These are phyloP conservation scores for Melolontha melolontha DNA, from an alignment of 2,888 invertebrate species.

Conservation along the genomic window DNA sequence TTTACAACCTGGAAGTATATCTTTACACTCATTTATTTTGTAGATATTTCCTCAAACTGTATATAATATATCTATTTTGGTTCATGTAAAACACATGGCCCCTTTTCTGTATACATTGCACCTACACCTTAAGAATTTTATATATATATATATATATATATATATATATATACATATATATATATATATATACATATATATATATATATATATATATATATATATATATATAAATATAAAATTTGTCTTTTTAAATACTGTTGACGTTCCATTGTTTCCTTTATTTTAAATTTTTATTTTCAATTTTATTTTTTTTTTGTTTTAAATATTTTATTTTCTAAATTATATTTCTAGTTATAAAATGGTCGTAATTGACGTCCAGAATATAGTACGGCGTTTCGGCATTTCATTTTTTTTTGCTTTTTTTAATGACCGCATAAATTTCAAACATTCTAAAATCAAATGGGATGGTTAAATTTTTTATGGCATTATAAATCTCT, in stretches of 20 bases:
- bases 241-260: not conserved
- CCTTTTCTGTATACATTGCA: slow-evolving; percentile 62
- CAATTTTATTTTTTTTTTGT: slow-evolving; percentile 13
- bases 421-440: slow-evolving; percentile 29
- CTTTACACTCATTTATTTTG: slow-evolving; percentile 60
- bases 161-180: not conserved
- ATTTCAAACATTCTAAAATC: slow-evolving; percentile 34
- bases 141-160: slow-evolving; percentile 25
- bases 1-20: slow-evolving; percentile 59
- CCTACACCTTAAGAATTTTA: slow-evolving; percentile 63
- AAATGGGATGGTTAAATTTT: slow-evolving; percentile 27
- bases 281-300: slow-evolving; percentile 11
- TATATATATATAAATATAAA: not conserved
- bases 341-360: slow-evolving; percentile 36
- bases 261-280: slow-evolving; percentile 8
- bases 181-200: too few relatives aligned
- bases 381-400: slow-evolving; percentile 29
- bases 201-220: not conserved
- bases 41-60: slow-evolving; percentile 63
- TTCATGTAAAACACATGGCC: slow-evolving; percentile 62
- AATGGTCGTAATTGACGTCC: slow-evolving; percentile 32
- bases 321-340: slow-evolving; percentile 30
- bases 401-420: too few relatives aligned
- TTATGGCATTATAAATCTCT: slow-evolving; percentile 13
- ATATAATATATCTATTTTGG: slow-evolving; percentile 64